A percentile compares a stretch with the other conserved stretches of the same genome.
Evolutionary conservation across 2,113 vertebrate genomes (phyloP).

Genomic region (Saguinus midas): DNA sequence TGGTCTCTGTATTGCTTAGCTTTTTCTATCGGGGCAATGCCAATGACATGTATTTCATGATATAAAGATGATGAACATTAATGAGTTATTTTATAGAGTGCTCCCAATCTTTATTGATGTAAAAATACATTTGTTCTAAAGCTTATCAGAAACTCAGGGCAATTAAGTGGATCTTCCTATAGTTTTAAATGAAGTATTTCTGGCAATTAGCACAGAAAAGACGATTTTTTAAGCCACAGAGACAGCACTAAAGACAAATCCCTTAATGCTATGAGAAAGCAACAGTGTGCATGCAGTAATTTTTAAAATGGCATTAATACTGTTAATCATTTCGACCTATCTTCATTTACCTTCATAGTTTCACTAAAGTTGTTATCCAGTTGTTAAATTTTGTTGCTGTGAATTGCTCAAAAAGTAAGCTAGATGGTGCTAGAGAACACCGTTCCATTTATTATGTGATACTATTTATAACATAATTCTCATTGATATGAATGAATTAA

Average conservation of each 20-base stretch:
- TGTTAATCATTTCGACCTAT: conserved; percentile 26
- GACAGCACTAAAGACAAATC: background rate
- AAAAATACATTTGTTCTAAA: background rate
- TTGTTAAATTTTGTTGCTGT: background rate
- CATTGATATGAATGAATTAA: conserved; percentile 8
- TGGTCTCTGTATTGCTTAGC: background rate
- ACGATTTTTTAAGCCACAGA: conserved; percentile 7
- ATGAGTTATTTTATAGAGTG: background rate
- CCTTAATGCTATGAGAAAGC: background rate
- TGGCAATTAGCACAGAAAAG: background rate
- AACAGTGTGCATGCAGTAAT: background rate
- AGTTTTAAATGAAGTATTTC: background rate
- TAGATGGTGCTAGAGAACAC: conserved; percentile 84
- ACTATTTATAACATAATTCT: conserved; percentile 32
- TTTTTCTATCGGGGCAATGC: background rate
- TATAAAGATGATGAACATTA: background rate
- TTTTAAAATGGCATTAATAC: background rate
- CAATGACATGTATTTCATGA: background rate
- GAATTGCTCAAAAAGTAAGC: conserved; percentile 73
- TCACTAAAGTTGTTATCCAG: background rate
- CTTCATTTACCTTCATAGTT: background rate
- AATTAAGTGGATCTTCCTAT: background rate
- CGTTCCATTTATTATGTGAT: conserved; percentile 47
- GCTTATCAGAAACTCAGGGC: background rate
- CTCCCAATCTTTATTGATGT: background rate